Evolutionary conservation across 1,140 invertebrate genomes (phyloP), one percentile per base, ranked within the genome.

Genomic region (Aphis gossypii): DNA sequence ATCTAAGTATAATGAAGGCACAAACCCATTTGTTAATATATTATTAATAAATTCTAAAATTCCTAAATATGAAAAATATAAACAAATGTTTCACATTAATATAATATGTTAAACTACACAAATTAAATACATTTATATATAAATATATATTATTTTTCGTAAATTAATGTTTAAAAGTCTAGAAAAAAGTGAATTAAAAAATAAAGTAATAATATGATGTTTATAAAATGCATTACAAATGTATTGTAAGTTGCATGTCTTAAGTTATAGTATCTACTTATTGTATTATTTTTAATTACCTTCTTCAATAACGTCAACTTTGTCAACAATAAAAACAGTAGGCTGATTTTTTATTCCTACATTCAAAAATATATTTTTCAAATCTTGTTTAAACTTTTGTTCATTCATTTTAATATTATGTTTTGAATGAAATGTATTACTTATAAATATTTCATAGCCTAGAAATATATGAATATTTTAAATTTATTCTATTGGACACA

Each of bases 331-430:
- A 7, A 93, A 51, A 86, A 93, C 48, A 18, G 38, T 41, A 25
- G 92, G 48, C 54, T 83, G 76, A n/a, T 93, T 93, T 44, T 93
- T 25, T 9, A 93, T 38, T 56, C 92, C 92, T 38, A 54, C 92
- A 56, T 84, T 30, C 21, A 35, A 86, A 25, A 93, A 93, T n/a
- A 86, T 84, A 25, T 54, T 51, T 51, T 84, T 82, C 35, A 93
- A 86, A 84, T 82, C 46, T 11, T 92, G 23, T 84, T 54, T 92
- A 38, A 92, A 92, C 25, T 84, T 82, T 51, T 84, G 48, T 41
- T 84, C 92, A 25, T 41, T 51, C 9, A 25, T 14, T 54, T 92
- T 92, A 41, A 30, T 38, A 38, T 44, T 20, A 1, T 56, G 11
- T 8, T 35, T 84, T 6, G n/a, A 38, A 54, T 54, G 82, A 44